These are phyloP conservation scores for Macrotrachela quadricornifera DNA, from an alignment of 1,140 invertebrate genomes.

Conservation along the genomic window DNA sequence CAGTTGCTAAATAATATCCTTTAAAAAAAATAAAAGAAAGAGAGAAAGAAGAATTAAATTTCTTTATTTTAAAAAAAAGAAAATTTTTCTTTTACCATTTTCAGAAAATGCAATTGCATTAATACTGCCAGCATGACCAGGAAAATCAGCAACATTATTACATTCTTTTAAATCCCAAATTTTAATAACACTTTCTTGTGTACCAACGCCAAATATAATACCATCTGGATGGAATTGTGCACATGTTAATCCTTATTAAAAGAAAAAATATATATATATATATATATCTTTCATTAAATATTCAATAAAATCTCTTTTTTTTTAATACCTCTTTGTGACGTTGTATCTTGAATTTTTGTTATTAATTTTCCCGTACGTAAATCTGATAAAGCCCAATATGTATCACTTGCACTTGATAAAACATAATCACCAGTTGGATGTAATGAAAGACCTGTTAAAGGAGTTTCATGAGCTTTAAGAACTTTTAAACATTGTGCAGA, in stretches of 20 bases:
- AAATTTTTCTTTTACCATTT: slow-evolving; percentile 41
- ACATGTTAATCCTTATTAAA: slow-evolving; percentile 60
- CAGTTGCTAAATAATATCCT: slow-evolving; percentile 88
- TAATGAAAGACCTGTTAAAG: slow-evolving; percentile 80
- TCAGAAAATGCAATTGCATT: slow-evolving; percentile 93
- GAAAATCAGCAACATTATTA: slow-evolving; percentile 91
- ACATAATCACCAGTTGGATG: slow-evolving; percentile 96
- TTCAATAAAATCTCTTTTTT: no score
- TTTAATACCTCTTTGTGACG: no score
- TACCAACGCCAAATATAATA: slow-evolving; percentile 92
- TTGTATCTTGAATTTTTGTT: slow-evolving; percentile 43
- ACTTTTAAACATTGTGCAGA: slow-evolving; percentile 63
- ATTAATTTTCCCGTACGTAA: slow-evolving; percentile 66
- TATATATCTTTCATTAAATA: no score
- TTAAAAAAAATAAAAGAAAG: slow-evolving; percentile 6
- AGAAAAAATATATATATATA: no score
- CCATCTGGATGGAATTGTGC: slow-evolving; percentile 98
- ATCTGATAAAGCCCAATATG: slow-evolving; percentile 91
- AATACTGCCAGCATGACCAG: slow-evolving; percentile 71
- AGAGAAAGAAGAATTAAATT: no score
- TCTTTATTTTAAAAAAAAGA: neutral
- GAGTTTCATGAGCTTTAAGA: slow-evolving; percentile 63
- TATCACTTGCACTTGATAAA: slow-evolving; percentile 74
- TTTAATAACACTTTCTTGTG: slow-evolving; percentile 78
- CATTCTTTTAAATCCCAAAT: slow-evolving; percentile 99